Conservation (phyloP, 2,888 invertebrate species). For the Rapana venosa region DNA sequence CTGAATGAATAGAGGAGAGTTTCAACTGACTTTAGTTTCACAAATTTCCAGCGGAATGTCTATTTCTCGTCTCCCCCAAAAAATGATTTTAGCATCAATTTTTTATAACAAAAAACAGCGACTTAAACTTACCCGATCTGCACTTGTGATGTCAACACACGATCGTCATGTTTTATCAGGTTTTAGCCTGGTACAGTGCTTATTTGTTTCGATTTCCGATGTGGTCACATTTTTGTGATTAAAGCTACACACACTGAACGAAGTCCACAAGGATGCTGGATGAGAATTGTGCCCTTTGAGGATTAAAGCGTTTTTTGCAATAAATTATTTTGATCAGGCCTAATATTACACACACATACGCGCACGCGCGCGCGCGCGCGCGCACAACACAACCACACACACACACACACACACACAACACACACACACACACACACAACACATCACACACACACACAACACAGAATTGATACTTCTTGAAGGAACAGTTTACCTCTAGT, state of each 20-base stretch:
- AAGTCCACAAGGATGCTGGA: background rate
- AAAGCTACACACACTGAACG: slow-evolving; percentile 7
- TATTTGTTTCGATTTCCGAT: background rate
- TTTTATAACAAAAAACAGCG: too few relatives aligned
- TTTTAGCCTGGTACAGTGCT: background rate
- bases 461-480: too few relatives aligned
- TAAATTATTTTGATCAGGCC: background rate
- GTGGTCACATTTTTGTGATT: background rate
- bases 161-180: background rate
- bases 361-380: too few relatives aligned
- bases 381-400: too few relatives aligned
- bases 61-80: background rate
- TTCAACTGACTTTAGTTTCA: too few relatives aligned
- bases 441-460: too few relatives aligned
- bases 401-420: too few relatives aligned
- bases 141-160: background rate
- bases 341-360: background rate
- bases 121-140: background rate
- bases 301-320: background rate
- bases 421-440: too few relatives aligned
- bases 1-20: too few relatives aligned
- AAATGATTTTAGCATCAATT: background rate
- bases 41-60: background rate
- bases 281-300: background rate
- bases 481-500: too few relatives aligned